phyloP scores from a whole-genome alignment of 2,888 invertebrate species.

The Melinaea marsaeus region DNA sequence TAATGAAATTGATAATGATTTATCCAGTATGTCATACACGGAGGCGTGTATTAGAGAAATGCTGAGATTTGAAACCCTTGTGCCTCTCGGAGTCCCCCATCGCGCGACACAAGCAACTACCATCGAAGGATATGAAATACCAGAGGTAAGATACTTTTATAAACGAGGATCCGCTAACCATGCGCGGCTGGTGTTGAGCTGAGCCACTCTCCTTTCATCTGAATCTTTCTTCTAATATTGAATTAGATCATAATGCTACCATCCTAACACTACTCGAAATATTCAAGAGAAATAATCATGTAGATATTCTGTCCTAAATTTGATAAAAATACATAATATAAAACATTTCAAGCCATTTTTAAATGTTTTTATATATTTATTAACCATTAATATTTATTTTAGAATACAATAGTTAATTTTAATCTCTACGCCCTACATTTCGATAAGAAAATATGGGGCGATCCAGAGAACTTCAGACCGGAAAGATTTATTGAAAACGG shows the following conservation, averaged over 20 bases:
- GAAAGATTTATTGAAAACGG: constrained; percentile 81
- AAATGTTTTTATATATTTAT: background rate
- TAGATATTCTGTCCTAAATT: background rate
- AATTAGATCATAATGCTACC: too few species aligned
- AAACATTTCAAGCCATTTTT: too few species aligned
- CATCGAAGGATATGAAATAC: constrained; percentile 77
- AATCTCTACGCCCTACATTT: constrained; percentile 76
- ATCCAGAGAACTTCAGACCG: constrained; percentile 81
- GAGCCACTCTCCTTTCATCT: too few species aligned
- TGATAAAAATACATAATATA: too few species aligned
- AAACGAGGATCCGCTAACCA: too few species aligned
- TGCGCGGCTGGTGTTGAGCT: too few species aligned
- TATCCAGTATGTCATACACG: constrained; percentile 40
- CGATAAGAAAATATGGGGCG: constrained; percentile 79
- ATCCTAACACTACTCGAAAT: too few species aligned
- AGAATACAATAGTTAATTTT: constrained; percentile 75
- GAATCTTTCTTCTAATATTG: too few species aligned
- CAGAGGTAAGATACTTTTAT: constrained; percentile 59
- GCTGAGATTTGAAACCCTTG: constrained; percentile 78
- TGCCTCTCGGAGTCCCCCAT: constrained; percentile 80
- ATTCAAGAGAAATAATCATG: background rate
- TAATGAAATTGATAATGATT: background rate
- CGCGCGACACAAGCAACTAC: constrained; percentile 67
- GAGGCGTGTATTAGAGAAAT: constrained; percentile 81
- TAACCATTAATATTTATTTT: constrained; percentile 29